A percentile compares a stretch with the other conserved stretches of the same genome.
phyloP scores from a whole-genome alignment of 2,888 invertebrate genomes.

The Poecilus cupreus region DNA sequence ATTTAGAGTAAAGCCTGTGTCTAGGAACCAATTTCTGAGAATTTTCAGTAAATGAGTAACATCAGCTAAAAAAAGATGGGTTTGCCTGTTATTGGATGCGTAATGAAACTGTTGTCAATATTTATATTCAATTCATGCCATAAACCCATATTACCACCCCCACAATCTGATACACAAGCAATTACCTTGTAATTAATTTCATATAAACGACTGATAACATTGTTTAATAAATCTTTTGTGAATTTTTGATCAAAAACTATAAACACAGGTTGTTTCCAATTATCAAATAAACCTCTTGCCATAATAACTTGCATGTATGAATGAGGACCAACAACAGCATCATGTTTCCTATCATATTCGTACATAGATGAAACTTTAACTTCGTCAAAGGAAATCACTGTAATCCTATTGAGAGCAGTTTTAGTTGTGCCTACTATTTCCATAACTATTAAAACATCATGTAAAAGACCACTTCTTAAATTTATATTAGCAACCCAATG shows the following conservation, averaged over 20 bases:
- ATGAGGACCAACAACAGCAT: conserved; percentile 62
- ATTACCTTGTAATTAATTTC: conserved; percentile 58
- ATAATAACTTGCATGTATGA: conserved; percentile 64
- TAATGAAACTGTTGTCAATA: conserved; percentile 23
- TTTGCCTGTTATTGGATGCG: conserved; percentile 58
- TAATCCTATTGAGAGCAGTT: conserved; percentile 38
- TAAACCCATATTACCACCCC: conserved; percentile 60
- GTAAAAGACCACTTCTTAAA: conserved; percentile 59
- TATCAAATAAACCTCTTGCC: conserved; percentile 62
- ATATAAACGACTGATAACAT: conserved; percentile 53
- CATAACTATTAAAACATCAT: conserved; percentile 59
- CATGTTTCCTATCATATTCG: conserved; percentile 60
- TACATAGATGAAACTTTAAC: conserved; percentile 60
- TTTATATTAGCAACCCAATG: conserved; percentile 61
- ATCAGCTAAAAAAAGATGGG: too few species aligned
- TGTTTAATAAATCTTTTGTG: conserved; percentile 60
- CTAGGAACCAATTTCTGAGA: too few species aligned
- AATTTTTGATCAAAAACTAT: conserved; percentile 63
- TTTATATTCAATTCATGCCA: conserved; percentile 58
- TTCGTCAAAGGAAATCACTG: conserved; percentile 62
- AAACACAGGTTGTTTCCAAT: conserved; percentile 64
- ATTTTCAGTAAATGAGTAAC: too few species aligned
- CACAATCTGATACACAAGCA: conserved; percentile 55
- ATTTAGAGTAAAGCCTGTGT: too few species aligned
- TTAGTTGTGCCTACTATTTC: conserved; percentile 55